phyloP scores from a whole-genome alignment of 2,888 invertebrate genomes.

The Meiosimyza decipiens region DNA sequence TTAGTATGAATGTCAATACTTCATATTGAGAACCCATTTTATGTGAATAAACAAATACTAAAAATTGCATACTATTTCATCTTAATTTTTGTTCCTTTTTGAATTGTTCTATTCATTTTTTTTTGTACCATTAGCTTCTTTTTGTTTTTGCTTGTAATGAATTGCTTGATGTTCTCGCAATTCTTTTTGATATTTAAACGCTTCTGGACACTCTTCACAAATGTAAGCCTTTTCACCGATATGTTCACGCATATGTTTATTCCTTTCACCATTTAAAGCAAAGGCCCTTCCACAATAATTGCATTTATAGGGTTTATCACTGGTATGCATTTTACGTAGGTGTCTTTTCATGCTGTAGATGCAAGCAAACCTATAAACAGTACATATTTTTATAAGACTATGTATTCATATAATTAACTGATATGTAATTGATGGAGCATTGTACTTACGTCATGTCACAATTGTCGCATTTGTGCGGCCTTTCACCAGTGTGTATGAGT shows the following conservation, averaged over 20 bases:
- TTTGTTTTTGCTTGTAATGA: slow-evolving; percentile 44
- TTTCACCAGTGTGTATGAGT: slow-evolving; percentile 73
- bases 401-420: slow-evolving; percentile 46
- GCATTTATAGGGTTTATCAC: slow-evolving; percentile 69
- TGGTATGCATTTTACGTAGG: slow-evolving; percentile 70
- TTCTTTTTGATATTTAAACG: slow-evolving; percentile 45
- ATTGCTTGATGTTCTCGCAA: slow-evolving; percentile 45
- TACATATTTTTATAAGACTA: slow-evolving; percentile 69
- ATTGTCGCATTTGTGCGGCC: slow-evolving; percentile 49
- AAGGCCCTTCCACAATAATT: slow-evolving; percentile 70
- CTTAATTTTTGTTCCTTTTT: neutral
- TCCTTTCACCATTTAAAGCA: slow-evolving; percentile 71
- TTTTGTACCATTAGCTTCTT: neutral
- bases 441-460: slow-evolving; percentile 47
- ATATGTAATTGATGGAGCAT: neutral
- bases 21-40: no score
- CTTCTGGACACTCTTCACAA: slow-evolving; percentile 59
- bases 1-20: no score
- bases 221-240: slow-evolving; percentile 71
- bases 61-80: no score
- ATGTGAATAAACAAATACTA: no score
- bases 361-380: slow-evolving; percentile 70
- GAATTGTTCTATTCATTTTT: neutral
- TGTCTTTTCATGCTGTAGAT: slow-evolving; percentile 72
- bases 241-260: slow-evolving; percentile 70